Conservation (phyloP, 1,140 invertebrate genomes). For the Aphaenogaster rudis region DNA sequence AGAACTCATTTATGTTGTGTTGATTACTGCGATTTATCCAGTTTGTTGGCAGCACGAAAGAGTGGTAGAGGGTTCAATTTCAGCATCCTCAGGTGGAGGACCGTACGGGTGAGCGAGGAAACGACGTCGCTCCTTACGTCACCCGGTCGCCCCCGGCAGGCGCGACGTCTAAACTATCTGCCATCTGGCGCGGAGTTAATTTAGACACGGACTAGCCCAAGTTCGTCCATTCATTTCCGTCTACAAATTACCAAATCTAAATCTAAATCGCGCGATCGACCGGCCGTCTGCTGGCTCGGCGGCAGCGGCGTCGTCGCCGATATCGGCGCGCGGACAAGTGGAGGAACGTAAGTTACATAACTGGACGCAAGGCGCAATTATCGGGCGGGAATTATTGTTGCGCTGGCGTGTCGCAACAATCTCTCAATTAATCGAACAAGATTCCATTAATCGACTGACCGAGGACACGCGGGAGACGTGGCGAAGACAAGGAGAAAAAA, state of each 20-base stretch:
- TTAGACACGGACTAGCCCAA: slow-evolving; percentile 73
- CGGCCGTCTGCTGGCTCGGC: neutral
- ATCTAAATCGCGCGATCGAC: slow-evolving; percentile 83
- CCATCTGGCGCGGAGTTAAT: slow-evolving; percentile 78
- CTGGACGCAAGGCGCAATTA: slow-evolving; percentile 71
- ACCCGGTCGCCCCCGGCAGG: slow-evolving; percentile 8
- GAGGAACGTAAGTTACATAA: slow-evolving; percentile 64
- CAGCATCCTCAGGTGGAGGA: slow-evolving; percentile 31
- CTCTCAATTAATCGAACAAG: slow-evolving; percentile 63
- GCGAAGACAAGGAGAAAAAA: slow-evolving; percentile 11
- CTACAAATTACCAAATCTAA: slow-evolving; percentile 85
- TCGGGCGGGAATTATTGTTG: slow-evolving; percentile 75
- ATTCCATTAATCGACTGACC: slow-evolving; percentile 55
- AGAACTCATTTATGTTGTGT: neutral
- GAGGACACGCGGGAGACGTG: slow-evolving; percentile 15
- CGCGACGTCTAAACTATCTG: slow-evolving; percentile 55
- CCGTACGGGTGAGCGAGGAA: neutral
- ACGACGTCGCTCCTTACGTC: slow-evolving; percentile 59
- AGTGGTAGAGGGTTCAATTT: neutral
- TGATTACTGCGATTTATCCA: neutral
- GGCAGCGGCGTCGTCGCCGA: slow-evolving; percentile 41
- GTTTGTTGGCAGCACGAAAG: neutral
- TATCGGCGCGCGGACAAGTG: neutral
- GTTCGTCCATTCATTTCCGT: slow-evolving; percentile 84
- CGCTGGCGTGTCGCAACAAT: slow-evolving; percentile 74